These are phyloP conservation scores for Saccostrea glomerata DNA, from an alignment of 1,140 invertebrate species.

Conservation along the genomic window DNA sequence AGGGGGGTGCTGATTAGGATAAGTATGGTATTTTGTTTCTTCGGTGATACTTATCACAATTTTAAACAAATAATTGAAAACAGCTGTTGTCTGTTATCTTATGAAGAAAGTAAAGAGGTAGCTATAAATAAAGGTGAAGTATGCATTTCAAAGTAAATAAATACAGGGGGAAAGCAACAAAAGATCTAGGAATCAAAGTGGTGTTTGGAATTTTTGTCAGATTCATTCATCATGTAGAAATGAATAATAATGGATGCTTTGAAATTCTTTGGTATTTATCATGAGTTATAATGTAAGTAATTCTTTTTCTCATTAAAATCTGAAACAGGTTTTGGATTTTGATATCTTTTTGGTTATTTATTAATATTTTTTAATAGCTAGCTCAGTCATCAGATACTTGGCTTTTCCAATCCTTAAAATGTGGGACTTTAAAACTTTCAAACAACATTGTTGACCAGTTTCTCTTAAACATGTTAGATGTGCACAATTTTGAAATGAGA, in stretches of 20 bases:
- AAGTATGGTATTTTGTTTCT: neutral
- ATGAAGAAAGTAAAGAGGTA: neutral
- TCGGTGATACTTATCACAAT: constrained; percentile 29
- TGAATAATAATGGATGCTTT: neutral
- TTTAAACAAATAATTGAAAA: constrained; percentile 30
- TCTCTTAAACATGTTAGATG: no score
- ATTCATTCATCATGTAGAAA: neutral
- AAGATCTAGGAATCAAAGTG: neutral
- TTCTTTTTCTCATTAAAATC: no score
- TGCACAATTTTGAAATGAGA: neutral
- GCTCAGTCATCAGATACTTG: no score
- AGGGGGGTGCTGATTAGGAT: neutral
- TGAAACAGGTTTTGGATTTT: no score
- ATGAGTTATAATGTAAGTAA: neutral
- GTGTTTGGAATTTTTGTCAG: neutral
- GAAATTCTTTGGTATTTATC: neutral
- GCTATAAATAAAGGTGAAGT: neutral
- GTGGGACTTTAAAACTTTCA: no score
- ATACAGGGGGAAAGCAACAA: neutral
- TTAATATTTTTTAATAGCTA: no score
- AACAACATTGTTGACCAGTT: no score
- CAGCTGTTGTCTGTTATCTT: constrained; percentile 30
- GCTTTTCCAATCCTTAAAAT: no score
- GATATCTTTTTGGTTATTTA: no score
- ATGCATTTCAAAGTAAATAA: constrained; percentile 32